A percentile compares a stretch with the other conserved stretches of the same genome.
These are phyloP conservation scores for Ficedula albicollis DNA, from an alignment of 2,797 vertebrate species.

Conservation along the genomic window DNA sequence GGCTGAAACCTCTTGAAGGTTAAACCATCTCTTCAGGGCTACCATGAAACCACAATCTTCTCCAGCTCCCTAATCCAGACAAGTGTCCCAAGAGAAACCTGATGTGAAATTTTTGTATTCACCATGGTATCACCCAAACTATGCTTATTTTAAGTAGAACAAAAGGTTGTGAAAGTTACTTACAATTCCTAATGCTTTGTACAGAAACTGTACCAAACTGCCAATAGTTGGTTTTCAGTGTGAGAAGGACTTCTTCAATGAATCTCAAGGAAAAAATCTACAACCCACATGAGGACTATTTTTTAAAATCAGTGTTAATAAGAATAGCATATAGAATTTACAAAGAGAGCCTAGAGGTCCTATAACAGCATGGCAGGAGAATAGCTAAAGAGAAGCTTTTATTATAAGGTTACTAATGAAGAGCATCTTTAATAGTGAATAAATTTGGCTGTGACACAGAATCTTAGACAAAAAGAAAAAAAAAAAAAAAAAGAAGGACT, in stretches of 20 bases:
- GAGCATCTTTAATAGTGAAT: constrained; percentile 52
- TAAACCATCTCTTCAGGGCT: not conserved
- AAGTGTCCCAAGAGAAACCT: not conserved
- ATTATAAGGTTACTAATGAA: constrained; percentile 28
- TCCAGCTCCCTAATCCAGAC: not conserved
- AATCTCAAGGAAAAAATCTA: not conserved
- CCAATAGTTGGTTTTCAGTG: not conserved
- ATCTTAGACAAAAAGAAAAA: constrained; percentile 32
- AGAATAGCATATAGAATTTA: constrained; percentile 50
- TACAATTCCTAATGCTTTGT: not conserved
- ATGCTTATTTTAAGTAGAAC: not conserved
- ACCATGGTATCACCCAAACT: not conserved
- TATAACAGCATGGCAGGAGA: not conserved
- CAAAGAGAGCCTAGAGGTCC: not conserved
- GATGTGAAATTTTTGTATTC: not conserved
- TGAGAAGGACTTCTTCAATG: not conserved
- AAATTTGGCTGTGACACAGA: constrained; percentile 47
- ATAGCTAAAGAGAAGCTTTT: constrained; percentile 63
- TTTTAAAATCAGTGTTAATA: not conserved
- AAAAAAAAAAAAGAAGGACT: not conserved
- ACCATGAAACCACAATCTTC: not conserved
- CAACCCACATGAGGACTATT: not conserved
- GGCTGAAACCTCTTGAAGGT: not conserved
- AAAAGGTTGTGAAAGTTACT: not conserved
- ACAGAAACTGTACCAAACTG: not conserved